Base-by-base conservation (phyloP, 2,888 invertebrate genomes). In the Lasiommata megera region DNA sequence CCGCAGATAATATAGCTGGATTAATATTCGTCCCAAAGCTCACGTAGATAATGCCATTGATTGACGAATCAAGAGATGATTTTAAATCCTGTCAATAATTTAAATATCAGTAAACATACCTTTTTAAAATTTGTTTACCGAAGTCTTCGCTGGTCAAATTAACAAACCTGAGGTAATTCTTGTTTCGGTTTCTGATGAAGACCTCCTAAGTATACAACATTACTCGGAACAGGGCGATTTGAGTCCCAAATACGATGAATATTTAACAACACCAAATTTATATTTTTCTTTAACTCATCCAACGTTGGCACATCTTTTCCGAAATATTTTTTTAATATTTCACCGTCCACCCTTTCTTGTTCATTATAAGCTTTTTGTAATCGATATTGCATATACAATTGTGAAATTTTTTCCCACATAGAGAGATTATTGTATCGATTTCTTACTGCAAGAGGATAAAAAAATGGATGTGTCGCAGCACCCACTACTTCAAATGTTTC, bases 131-230 rank as follows among this genome's bases (percentile, higher is more conserved):
- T 31, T 31, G 7, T 34, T 1, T 11, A 34, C 1, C 11, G 11
- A 1, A 34, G 1, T 1, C 1, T 34, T 34, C 34, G 11, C 34
- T 1, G 9, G 11, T 11, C 11, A 11, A 34, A 34, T 14, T 14
- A n/a, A 11, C 28, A 28, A 16, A 76, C 79, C 61, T 68, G 60
- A 6, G 88, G 84, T 16, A 92, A 67, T 0, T 77, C 70, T 38
- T 82, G 76, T 1, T 70, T 54, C 12, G 73, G 72, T 11, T 70
- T 74, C 17, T 81, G 70, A 61, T 88, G 86, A 36, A 84, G 60
- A 9, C 88, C 88, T 51, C 87, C 84, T 56, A 88, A 78, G 56
- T 77, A 79, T 1, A 90, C 58, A 1, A 85, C 71, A 56, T 72
- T 72, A 0, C 88, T 82, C 9, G 88, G 78, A 0, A 83, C 67